A percentile compares a stretch with the other conserved stretches of the same genome.
Evolutionary conservation across 1,140 invertebrate genomes (phyloP).

Genomic region (Macrocentrus cingulum): DNA sequence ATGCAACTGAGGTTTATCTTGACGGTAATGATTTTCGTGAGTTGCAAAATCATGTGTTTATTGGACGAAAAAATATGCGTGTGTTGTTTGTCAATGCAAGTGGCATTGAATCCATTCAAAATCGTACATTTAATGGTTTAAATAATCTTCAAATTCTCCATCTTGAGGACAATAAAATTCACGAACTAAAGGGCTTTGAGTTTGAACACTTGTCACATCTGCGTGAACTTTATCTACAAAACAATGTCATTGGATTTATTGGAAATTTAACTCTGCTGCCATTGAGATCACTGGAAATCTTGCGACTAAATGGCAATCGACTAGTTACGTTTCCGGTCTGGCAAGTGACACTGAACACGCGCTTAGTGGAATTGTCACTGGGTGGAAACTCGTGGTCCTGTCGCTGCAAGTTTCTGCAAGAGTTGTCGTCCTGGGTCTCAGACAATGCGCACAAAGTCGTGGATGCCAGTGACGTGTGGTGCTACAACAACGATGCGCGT

Average conservation of each 20-base stretch:
- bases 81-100: slow-evolving; percentile 84
- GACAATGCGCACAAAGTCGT: slow-evolving; percentile 79
- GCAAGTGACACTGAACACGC: slow-evolving; percentile 75
- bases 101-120: slow-evolving; percentile 82
- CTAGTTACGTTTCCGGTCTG: slow-evolving; percentile 80
- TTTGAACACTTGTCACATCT: slow-evolving; percentile 82
- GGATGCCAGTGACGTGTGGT: slow-evolving; percentile 77
- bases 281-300: slow-evolving; percentile 75
- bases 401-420: slow-evolving; percentile 85
- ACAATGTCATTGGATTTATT: slow-evolving; percentile 79
- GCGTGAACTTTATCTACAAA: slow-evolving; percentile 83
- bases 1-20: slow-evolving; percentile 87
- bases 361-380: slow-evolving; percentile 72
- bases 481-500: slow-evolving; percentile 75
- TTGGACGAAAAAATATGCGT: slow-evolving; percentile 86
- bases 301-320: slow-evolving; percentile 83
- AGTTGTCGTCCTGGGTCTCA: slow-evolving; percentile 79
- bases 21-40: slow-evolving; percentile 86
- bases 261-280: slow-evolving; percentile 79
- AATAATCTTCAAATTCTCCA: slow-evolving; percentile 79
- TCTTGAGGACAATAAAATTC: slow-evolving; percentile 81
- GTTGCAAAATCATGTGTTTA: slow-evolving; percentile 86
- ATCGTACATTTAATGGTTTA: slow-evolving; percentile 89
- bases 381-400: slow-evolving; percentile 87
- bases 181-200: slow-evolving; percentile 81